Percentiles rank a stretch among this genome's conserved stretches.
Evolutionary conservation across 2,113 vertebrate genomes (phyloP).

Genomic region (Gymnarchus niloticus): DNA sequence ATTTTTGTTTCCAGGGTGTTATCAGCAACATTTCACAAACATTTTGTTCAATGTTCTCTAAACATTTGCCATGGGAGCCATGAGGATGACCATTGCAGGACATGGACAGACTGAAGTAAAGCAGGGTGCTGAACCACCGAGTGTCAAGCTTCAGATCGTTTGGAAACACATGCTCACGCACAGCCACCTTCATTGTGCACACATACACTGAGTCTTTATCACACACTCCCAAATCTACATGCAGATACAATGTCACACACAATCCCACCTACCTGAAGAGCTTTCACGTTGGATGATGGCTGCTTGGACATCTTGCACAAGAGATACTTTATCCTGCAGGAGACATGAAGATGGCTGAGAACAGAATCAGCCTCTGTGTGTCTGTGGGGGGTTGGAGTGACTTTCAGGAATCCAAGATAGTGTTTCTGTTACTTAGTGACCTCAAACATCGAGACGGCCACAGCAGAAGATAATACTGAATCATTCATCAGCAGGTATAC

Average conservation of each 20-base stretch:
- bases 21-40: background rate
- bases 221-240: background rate
- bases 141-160: background rate
- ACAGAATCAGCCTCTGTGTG: constrained; percentile 1
- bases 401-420: constrained; percentile 68
- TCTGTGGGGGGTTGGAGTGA: constrained; percentile 6
- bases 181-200: too few relatives aligned
- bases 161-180: background rate
- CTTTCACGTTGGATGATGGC: constrained; percentile 87
- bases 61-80: background rate
- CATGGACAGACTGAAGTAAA: background rate
- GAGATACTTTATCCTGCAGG: constrained; percentile 52
- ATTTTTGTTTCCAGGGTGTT: constrained; percentile 42
- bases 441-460: constrained; percentile 56
- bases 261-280: constrained; percentile 83
- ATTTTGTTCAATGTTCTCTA: constrained; percentile 21
- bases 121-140: background rate
- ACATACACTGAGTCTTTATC: background rate
- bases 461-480: constrained; percentile 72
- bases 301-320: constrained; percentile 83
- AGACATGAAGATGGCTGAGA: constrained; percentile 33
- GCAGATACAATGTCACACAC: constrained; percentile 8
- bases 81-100: background rate
- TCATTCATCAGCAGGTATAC: constrained; percentile 69
- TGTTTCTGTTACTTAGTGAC: constrained; percentile 84